Conservation (phyloP, 2,797 vertebrate species). For the Mormyrus proboscirostris region DNA sequence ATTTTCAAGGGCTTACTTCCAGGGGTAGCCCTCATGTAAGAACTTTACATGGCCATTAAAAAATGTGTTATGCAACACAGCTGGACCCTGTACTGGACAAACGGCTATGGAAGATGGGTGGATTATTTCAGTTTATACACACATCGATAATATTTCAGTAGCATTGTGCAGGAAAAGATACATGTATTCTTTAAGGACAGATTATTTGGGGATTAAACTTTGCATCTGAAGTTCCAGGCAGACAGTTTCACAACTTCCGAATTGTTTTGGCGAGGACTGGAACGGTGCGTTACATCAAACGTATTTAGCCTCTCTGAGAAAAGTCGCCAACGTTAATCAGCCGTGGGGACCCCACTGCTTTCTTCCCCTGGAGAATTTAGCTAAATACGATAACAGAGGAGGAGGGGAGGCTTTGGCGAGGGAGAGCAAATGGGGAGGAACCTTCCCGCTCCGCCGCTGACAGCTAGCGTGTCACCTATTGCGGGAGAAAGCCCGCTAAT, state of each 20-base stretch:
- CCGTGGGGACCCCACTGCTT: background rate
- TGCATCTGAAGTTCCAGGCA: background rate
- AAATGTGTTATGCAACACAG: background rate
- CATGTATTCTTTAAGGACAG: background rate
- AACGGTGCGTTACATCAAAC: background rate
- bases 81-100: background rate
- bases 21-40: background rate
- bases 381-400: background rate
- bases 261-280: background rate
- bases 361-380: background rate
- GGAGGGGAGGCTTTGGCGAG: conserved; percentile 9
- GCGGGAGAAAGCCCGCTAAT: conserved; percentile 34
- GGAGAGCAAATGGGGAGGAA: conserved; percentile 26
- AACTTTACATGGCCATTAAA: background rate
- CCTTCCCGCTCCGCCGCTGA: conserved; percentile 28
- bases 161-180: background rate
- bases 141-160: background rate
- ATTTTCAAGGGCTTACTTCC: background rate
- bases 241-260: background rate
- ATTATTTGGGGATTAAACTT: background rate
- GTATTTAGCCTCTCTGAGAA: background rate
- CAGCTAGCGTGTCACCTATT: conserved; percentile 41
- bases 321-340: background rate
- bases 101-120: background rate
- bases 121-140: background rate